Percentiles rank a stretch among this genome's conserved stretches.
Conservation (phyloP, 2,797 vertebrate genomes). For the Myotis daubentonii region DNA sequence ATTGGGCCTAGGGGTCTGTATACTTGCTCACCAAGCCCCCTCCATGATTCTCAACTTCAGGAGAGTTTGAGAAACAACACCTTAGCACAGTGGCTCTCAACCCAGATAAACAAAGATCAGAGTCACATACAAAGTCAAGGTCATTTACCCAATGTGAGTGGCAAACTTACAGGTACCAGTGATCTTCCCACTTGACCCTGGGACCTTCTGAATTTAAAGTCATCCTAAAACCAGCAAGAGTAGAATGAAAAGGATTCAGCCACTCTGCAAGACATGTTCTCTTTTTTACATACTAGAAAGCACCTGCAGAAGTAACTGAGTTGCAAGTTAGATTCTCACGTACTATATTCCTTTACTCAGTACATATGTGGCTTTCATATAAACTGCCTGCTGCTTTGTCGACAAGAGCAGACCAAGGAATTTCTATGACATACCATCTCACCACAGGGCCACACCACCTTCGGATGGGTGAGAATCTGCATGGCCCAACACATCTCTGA, state of each 20-base stretch:
- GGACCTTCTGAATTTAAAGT: background rate
- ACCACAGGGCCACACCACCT: slow-evolving; percentile 51
- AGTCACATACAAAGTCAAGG: background rate
- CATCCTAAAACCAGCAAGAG: background rate
- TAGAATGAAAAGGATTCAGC: background rate
- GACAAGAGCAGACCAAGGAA: slow-evolving; percentile 74
- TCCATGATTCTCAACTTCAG: background rate
- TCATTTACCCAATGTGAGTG: background rate
- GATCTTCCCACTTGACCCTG: background rate
- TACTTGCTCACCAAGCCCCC: background rate
- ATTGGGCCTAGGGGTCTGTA: background rate
- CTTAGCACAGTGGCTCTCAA: background rate
- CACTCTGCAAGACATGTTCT: background rate
- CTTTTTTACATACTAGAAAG: background rate
- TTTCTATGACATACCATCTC: slow-evolving; percentile 79
- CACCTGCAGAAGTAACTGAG: background rate
- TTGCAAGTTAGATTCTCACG: background rate
- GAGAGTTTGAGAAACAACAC: background rate
- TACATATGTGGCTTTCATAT: slow-evolving; percentile 65
- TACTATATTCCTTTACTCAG: background rate
- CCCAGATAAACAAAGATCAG: background rate
- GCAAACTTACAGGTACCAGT: background rate
- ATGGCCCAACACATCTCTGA: slow-evolving; percentile 55
- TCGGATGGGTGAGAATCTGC: slow-evolving; percentile 71
- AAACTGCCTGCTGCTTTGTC: slow-evolving; percentile 75